Evolutionary conservation across 64 coral and sea anemone genomes (phyloP).

Genomic region (Porites lutea): DNA sequence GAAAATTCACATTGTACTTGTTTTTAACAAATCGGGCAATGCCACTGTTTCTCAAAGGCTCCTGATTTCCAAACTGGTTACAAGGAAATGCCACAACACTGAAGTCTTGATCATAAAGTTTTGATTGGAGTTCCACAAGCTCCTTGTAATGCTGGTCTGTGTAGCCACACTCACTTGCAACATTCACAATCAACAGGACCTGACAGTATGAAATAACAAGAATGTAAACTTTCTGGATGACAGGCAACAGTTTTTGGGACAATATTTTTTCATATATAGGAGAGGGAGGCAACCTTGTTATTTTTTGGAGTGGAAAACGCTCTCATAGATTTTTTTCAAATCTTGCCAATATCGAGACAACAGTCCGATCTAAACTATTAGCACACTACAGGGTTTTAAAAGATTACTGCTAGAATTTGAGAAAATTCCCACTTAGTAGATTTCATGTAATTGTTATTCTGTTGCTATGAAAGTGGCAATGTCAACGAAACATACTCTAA

Average conservation of each 20-base stretch:
- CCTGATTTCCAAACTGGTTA: slow-evolving; percentile 97
- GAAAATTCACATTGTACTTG: slow-evolving; percentile 83
- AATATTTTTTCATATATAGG: too few relatives aligned
- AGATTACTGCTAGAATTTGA: too few relatives aligned
- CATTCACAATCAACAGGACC: slow-evolving; percentile 93
- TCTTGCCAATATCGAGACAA: too few relatives aligned
- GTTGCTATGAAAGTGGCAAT: too few relatives aligned
- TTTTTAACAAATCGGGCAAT: slow-evolving; percentile 84
- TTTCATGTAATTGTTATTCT: too few relatives aligned
- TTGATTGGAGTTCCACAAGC: slow-evolving; percentile 82
- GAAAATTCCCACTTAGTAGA: too few relatives aligned
- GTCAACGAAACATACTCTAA: too few relatives aligned
- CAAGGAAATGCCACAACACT: slow-evolving; percentile 92
- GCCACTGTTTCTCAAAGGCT: slow-evolving; percentile 81
- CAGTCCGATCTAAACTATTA: too few relatives aligned
- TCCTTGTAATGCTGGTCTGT: slow-evolving; percentile 91
- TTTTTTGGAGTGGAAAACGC: too few relatives aligned
- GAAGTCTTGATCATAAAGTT: slow-evolving; percentile 68
- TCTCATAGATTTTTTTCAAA: too few relatives aligned
- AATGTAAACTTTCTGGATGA: neutral
- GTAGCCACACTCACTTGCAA: slow-evolving; percentile 98
- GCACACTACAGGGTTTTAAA: too few relatives aligned
- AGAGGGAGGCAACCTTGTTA: too few relatives aligned
- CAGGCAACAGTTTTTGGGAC: neutral
- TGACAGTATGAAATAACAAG: slow-evolving; percentile 2